These are phyloP conservation scores for Sarcophilus harrisii DNA, from an alignment of 2,797 vertebrate species.

Conservation along the genomic window DNA sequence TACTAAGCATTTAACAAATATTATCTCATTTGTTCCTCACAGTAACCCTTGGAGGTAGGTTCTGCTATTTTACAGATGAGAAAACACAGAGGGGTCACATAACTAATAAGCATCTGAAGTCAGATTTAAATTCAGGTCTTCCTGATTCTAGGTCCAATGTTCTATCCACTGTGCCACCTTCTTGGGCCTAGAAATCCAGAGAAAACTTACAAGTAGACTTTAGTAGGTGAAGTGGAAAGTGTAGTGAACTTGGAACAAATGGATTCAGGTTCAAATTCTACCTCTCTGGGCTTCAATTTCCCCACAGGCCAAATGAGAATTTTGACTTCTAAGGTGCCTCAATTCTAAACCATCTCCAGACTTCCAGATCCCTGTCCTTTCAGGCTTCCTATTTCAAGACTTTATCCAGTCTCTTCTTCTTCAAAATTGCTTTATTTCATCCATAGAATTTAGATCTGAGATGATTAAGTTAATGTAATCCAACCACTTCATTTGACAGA, in stretches of 20 bases:
- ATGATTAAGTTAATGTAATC: background rate
- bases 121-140: background rate
- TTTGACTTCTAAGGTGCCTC: background rate
- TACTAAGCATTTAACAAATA: background rate
- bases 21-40: background rate
- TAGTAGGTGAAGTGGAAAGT: background rate
- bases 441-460: background rate
- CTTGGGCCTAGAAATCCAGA: background rate
- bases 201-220: background rate
- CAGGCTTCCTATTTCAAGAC: background rate
- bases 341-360: background rate
- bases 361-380: background rate
- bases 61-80: background rate
- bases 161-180: background rate
- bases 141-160: background rate
- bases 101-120: background rate
- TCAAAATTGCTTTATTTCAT: background rate
- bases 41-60: background rate
- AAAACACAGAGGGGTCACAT: background rate
- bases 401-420: background rate
- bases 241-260: background rate
- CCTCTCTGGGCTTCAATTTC: background rate
- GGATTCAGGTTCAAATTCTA: background rate
- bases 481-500: background rate
- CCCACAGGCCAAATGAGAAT: slow-evolving; percentile 28